Evolutionary conservation across 2,888 invertebrate genomes (phyloP), one percentile per base, ranked within the genome.

Genomic region (Onthophagus sagittarius): DNA sequence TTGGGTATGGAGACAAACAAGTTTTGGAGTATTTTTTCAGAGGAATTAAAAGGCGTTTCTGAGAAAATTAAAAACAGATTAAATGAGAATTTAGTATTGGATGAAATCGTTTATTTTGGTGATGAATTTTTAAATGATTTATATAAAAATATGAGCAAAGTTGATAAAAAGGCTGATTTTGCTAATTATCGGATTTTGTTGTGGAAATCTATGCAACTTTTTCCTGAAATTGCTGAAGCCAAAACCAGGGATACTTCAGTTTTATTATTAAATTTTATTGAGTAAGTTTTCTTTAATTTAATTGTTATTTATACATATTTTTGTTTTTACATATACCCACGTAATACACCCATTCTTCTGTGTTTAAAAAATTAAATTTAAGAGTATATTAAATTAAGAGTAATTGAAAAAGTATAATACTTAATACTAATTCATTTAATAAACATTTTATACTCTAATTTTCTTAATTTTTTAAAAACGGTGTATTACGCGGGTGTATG

Each of bases 191-290:
- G 96, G 77, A 88, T 92, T 77, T 87, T 95, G 71, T 83, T 98
- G n/a, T 93, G 96, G 91, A 92, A 93, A 84, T 88, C 92, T 15
- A 90, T 97, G 89, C 86, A 88, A 0, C 86, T 88, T 76, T 93
- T 96, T 82, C 88, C 93, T 2, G 90, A 91, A 76, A 87, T 94
- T 9, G 93, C 92, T 79, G 96, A 97, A 85, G 87, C 90, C 0
- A 93, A 91, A 83, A 96, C 96, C 79, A 89, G 93, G 70, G 93
- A 95, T 82, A 85, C 97, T 14, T 92, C 94, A 0, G 89, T 91
- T 3, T 81, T 96, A n/a, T 92, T 98, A 78, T 86, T 97, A 71
- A 88, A 90, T 75, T 96, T 97, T 82, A 90, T 95, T 72, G 89
- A 92, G 86, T 90, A 88, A 84, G 81, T 80, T 31, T 63, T 6